Percentiles rank a stretch among this genome's conserved stretches.
These are phyloP conservation scores for Neosilurus hyrtlii DNA, from an alignment of 2,797 vertebrate species.

Conservation along the genomic window DNA sequence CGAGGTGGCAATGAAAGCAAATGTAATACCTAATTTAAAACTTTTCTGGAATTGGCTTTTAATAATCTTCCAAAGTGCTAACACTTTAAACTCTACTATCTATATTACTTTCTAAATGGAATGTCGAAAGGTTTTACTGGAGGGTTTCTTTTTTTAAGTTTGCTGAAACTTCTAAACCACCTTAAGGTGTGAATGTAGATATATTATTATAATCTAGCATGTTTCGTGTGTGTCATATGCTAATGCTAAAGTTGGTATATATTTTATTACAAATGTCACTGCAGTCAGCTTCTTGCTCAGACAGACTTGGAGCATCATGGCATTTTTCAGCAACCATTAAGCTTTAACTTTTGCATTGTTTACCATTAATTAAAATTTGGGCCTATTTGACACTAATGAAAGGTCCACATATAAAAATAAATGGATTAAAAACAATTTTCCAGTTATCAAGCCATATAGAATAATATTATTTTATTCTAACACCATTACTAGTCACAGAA, in stretches of 20 bases:
- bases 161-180: background rate
- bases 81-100: background rate
- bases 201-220: background rate
- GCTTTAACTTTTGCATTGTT: background rate
- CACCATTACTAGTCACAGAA: background rate
- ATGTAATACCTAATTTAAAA: background rate
- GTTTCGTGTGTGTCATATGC: background rate
- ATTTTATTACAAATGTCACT: background rate
- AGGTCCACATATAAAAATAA: background rate
- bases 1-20: background rate
- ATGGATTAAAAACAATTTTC: background rate
- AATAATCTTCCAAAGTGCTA: background rate
- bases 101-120: background rate
- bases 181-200: background rate
- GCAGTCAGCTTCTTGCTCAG: background rate
- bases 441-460: background rate
- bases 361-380: too few species aligned
- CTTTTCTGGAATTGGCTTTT: background rate
- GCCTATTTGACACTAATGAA: background rate
- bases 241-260: background rate
- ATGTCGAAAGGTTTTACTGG: background rate
- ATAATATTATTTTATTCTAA: background rate
- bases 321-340: background rate
- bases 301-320: background rate
- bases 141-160: background rate